A percentile compares a stretch with the other conserved stretches of the same genome.
These are phyloP conservation scores for Phalera bucephala DNA, from an alignment of 2,888 invertebrate species.

Conservation along the genomic window DNA sequence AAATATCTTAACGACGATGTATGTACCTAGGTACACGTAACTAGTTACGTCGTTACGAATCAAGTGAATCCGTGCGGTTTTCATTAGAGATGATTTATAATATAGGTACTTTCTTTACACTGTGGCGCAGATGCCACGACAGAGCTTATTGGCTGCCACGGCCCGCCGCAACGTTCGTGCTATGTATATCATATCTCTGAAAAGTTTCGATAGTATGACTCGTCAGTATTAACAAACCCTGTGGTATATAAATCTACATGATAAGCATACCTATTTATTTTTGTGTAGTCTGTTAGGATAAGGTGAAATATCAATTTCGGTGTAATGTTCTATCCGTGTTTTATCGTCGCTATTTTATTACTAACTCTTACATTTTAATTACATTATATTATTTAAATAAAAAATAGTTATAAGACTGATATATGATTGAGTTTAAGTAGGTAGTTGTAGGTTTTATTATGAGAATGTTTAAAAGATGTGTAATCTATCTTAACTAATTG, in stretches of 20 bases:
- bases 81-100: no score
- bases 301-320: constrained; percentile 51
- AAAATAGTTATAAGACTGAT: constrained; percentile 79
- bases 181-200: constrained; percentile 73
- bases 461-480: constrained; percentile 13
- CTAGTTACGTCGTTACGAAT: no score
- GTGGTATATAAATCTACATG: constrained; percentile 61
- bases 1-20: no score
- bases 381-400: constrained; percentile 45
- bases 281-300: constrained; percentile 66
- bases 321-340: constrained; percentile 48
- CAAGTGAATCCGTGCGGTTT: no score
- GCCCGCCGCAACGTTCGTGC: no score
- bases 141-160: no score
- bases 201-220: constrained; percentile 55
- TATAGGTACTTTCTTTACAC: no score
- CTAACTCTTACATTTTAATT: constrained; percentile 38
- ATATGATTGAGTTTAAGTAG: constrained; percentile 56
- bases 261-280: constrained; percentile 59
- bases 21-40: no score
- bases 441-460: constrained; percentile 34
- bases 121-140: no score
- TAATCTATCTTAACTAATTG: constrained; percentile 28
- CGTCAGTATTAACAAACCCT: constrained; percentile 77
- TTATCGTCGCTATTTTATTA: constrained; percentile 41